Evolutionary conservation across 2,797 vertebrate species (phyloP).

Genomic region (Crocodylus rhombifer): DNA sequence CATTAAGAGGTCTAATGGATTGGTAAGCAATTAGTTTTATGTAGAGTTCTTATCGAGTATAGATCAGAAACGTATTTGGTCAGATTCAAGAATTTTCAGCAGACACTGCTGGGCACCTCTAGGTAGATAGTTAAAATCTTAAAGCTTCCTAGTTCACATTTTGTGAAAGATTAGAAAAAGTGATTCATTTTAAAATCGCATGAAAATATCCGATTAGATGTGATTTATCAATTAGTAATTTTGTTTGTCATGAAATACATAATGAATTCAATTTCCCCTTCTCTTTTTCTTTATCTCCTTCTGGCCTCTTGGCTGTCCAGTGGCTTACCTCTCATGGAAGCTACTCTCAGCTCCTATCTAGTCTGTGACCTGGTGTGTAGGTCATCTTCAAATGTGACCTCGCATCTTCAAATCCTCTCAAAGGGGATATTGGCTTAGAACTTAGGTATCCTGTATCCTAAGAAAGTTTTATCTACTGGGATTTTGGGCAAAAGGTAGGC

Average conservation of each 20-base stretch:
- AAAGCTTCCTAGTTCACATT: slow-evolving; percentile 16
- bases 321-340: no score
- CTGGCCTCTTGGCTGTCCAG: no score
- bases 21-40: not conserved
- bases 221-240: slow-evolving; percentile 66
- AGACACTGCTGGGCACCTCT: slow-evolving; percentile 13
- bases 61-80: not conserved
- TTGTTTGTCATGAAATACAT: slow-evolving; percentile 55
- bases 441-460: no score
- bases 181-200: slow-evolving; percentile 60
- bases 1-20: not conserved
- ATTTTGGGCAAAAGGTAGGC: no score
- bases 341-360: no score
- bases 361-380: no score
- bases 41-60: not conserved
- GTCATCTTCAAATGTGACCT: no score
- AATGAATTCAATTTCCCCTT: slow-evolving; percentile 65
- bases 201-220: slow-evolving; percentile 58
- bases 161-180: slow-evolving; percentile 47
- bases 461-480: no score
- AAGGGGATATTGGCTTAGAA: no score
- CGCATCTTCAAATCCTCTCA: no score
- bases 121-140: slow-evolving; percentile 17
- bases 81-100: slow-evolving; percentile 17
- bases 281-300: no score